Evolutionary conservation across 2,113 vertebrate species (phyloP).

Genomic region (Hoplias malabaricus): DNA sequence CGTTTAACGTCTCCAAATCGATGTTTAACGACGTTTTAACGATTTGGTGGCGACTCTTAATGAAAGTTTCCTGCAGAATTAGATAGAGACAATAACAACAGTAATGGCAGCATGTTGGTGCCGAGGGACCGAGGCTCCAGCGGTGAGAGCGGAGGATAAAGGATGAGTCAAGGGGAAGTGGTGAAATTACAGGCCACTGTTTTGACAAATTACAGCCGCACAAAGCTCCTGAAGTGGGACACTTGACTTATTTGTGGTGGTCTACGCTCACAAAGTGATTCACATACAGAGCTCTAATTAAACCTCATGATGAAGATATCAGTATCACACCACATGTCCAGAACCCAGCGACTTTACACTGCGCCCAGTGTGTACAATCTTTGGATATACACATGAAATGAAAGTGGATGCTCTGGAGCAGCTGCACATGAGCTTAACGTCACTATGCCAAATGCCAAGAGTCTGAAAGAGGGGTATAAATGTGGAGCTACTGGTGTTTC

Average conservation of each 20-base stretch:
- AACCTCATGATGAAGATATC: neutral
- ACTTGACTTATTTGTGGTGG: neutral
- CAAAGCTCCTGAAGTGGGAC: neutral
- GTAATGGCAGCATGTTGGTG: neutral
- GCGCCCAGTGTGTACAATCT: no score
- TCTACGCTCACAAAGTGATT: neutral
- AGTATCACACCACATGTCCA: no score
- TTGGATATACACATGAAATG: no score
- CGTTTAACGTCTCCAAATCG: neutral
- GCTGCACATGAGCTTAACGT: no score
- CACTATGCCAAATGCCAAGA: no score
- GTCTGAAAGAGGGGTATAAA: no score
- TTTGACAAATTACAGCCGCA: neutral
- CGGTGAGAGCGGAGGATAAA: neutral
- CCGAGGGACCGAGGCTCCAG: neutral
- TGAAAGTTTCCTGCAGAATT: neutral
- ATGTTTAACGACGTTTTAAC: neutral
- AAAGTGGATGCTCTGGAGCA: no score
- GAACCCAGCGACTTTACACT: no score
- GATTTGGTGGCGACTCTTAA: conserved; percentile 5
- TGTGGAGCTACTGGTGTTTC: no score
- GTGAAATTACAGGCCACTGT: neutral
- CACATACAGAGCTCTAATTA: neutral
- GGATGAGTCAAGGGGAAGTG: conserved; percentile 2
- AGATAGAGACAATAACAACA: neutral